phyloP scores from a whole-genome alignment of 2,113 vertebrate genomes.

The Gasterosteus aculeatus region DNA sequence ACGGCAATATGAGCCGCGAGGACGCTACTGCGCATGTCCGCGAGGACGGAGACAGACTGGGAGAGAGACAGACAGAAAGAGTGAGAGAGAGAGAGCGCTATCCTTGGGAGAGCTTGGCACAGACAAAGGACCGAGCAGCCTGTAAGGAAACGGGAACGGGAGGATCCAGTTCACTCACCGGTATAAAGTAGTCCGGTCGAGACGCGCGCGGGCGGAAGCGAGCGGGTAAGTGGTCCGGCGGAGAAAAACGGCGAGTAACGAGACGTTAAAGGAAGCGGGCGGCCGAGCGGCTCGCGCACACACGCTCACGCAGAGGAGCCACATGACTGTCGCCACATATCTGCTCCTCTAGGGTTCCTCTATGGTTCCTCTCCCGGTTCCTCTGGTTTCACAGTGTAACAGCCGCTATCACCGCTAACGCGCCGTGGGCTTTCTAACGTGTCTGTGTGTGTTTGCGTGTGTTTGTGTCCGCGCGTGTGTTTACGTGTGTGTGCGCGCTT shows the following conservation, averaged over 20 bases:
- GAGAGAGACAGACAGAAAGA: neutral
- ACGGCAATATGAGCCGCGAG: constrained; percentile 67
- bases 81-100: constrained; percentile 43
- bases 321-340: constrained; percentile 22
- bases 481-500: neutral
- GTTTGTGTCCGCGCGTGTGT: too few species aligned
- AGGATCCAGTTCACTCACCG: neutral
- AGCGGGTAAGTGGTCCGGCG: constrained; percentile 48
- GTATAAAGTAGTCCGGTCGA: constrained; percentile 7
- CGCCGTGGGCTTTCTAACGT: constrained; percentile 1
- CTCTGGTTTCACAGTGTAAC: neutral
- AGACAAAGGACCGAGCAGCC: constrained; percentile 78
- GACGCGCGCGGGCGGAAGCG: neutral
- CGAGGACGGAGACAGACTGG: constrained; percentile 22
- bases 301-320: constrained; percentile 62
- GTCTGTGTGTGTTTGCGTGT: constrained; percentile 1
- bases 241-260: constrained; percentile 41
- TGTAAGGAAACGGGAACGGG: constrained; percentile 20
- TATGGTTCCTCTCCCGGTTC: neutral
- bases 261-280: constrained; percentile 52
- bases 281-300: constrained; percentile 47
- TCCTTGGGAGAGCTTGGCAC: constrained; percentile 75
- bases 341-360: neutral
- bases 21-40: constrained; percentile 78
- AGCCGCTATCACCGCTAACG: neutral